Base-by-base conservation (phyloP, 2,888 invertebrate genomes). In the Mactromeris polynyma region DNA sequence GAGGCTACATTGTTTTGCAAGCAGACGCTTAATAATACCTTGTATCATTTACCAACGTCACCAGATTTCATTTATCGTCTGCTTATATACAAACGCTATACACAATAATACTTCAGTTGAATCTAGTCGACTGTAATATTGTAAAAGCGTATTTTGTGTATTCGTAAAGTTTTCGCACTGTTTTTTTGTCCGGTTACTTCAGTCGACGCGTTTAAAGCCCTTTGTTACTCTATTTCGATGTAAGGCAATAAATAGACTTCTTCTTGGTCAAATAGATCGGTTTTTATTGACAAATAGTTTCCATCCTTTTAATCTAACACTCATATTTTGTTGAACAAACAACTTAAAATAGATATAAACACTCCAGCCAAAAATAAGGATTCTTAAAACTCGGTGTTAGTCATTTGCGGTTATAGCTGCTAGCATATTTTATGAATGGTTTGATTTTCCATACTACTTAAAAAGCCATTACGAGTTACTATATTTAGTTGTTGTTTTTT, bases 311-410 rank as follows among this genome's bases (percentile, higher is more conserved):
- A 64, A 64, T 9, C 1, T 11, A 21, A 26, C 26, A 64, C 26
- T 64, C 58, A 9, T 26, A 64, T 0, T 64, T 64, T 26, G 58
- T 26, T 64, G 58, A 26, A 26, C 26, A 64, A 64, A 64, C 58
- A 64, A 64, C 58, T 64, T 21, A 64, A 64, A 64, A 64, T 64
- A 64, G 58, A 64, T 64, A 64, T 26, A 64, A n/a, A 2, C 58
- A 26, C 58, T 64, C 26, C 46, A 46, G 17, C 0, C 26, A 9
- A 64, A 51, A 26, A 26, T n/a, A 64, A n/a, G 58, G 58, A 64
- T 26, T 26, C 58, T 64, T 64, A 9, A n/a, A 58, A 58, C 58
- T 6, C 7, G n/a, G 1, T 26, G 58, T 64, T 64, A 64, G 58
- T 64, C 58, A 64, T 26, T 26, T 6, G 51, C 51, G 51, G 51